Conservation (phyloP, 1,140 invertebrate species). For the Dryas iulia region DNA sequence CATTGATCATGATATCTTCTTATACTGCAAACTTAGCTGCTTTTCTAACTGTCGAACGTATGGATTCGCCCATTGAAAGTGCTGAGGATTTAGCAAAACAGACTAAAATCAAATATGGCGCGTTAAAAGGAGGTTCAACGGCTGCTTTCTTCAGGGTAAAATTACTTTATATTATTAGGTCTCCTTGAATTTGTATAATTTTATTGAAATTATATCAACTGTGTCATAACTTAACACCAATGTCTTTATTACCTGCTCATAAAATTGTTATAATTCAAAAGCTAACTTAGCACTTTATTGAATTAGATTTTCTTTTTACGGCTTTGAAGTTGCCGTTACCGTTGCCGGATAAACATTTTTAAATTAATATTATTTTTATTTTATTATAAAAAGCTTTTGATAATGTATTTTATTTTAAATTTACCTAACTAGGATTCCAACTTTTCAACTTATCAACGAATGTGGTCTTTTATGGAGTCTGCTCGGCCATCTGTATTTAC, state of each 20-base stretch:
- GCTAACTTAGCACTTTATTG: neutral
- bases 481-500: slow-evolving; percentile 92
- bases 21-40: slow-evolving; percentile 99
- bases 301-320: neutral
- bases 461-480: slow-evolving; percentile 97
- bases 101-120: slow-evolving; percentile 98
- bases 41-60: slow-evolving; percentile 97
- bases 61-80: slow-evolving; percentile 97
- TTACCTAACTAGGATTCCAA: slow-evolving; percentile 88
- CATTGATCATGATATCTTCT: slow-evolving; percentile 98
- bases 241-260: neutral
- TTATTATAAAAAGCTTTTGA: neutral
- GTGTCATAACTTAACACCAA: neutral
- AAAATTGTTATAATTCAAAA: neutral
- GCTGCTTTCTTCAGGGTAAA: slow-evolving; percentile 94
- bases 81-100: slow-evolving; percentile 98
- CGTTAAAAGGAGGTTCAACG: slow-evolving; percentile 94
- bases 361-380: neutral
- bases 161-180: neutral
- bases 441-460: slow-evolving; percentile 93
- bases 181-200: too few species aligned
- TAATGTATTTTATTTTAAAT: neutral
- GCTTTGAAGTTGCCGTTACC: too few species aligned
- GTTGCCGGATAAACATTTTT: neutral
- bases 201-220: too few species aligned